These are phyloP conservation scores for Aphidius gifuensis DNA, from an alignment of 1,140 invertebrate species.

Conservation along the genomic window DNA sequence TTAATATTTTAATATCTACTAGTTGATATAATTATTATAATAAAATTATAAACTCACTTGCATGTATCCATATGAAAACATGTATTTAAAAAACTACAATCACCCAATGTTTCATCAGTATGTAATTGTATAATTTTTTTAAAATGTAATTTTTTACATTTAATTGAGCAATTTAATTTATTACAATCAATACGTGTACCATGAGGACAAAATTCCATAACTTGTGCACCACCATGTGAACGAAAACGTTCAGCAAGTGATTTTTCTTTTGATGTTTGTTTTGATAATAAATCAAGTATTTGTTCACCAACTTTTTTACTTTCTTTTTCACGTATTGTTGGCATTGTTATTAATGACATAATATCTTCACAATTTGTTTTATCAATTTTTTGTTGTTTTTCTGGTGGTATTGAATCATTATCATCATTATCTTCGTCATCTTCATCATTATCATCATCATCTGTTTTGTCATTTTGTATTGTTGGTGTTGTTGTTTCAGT, in stretches of 20 bases:
- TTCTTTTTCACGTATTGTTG: conserved; percentile 91
- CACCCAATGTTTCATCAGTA: conserved; percentile 92
- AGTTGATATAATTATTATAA: conserved; percentile 10
- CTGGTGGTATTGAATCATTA: conserved; percentile 26
- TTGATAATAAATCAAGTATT: conserved; percentile 89
- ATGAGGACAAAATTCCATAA: conserved; percentile 95
- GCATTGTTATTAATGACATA: conserved; percentile 83
- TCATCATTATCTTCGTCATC: conserved; percentile 27
- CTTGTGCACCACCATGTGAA: conserved; percentile 90
- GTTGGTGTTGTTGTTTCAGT: conserved; percentile 15
- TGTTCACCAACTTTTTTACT: conserved; percentile 95
- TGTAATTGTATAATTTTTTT: conserved; percentile 96
- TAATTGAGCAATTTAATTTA: conserved; percentile 56
- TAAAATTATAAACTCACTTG: conserved; percentile 62
- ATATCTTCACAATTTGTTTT: conserved; percentile 49
- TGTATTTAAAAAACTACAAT: conserved; percentile 97
- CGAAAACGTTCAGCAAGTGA: conserved; percentile 91
- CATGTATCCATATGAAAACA: conserved; percentile 99
- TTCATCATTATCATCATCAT: conserved; percentile 36
- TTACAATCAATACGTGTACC: conserved; percentile 89
- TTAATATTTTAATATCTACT: conserved; percentile 6
- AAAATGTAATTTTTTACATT: conserved; percentile 92
- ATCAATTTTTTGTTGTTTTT: conserved; percentile 45
- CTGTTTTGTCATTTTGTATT: not conserved
- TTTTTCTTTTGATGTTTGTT: conserved; percentile 93